These are phyloP conservation scores for Planococcus citri DNA, from an alignment of 1,140 invertebrate species.

Conservation along the genomic window DNA sequence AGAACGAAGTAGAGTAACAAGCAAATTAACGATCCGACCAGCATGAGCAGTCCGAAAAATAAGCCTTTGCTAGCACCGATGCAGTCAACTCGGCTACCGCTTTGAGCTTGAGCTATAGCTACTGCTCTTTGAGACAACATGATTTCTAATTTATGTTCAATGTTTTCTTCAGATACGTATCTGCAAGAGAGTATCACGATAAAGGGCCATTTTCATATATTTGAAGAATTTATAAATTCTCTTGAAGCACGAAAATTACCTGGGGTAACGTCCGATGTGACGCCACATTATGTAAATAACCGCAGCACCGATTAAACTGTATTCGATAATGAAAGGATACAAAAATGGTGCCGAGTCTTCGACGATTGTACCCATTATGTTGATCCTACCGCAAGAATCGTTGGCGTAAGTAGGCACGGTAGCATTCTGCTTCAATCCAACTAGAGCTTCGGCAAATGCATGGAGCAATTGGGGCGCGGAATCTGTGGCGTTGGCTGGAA, in stretches of 20 bases:
- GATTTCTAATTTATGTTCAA: conserved; percentile 69
- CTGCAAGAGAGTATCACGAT: too few species aligned
- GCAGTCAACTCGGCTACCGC: conserved; percentile 67
- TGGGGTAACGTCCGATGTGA: conserved; percentile 75
- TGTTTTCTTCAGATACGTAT: conserved; percentile 49
- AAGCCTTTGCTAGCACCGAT: conserved; percentile 83
- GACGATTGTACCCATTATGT: conserved; percentile 87
- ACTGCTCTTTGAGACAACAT: conserved; percentile 70
- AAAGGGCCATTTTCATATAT: too few species aligned
- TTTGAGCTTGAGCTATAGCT: conserved; percentile 63
- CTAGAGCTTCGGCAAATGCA: conserved; percentile 24
- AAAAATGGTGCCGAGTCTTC: conserved; percentile 82
- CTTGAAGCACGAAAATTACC: too few species aligned
- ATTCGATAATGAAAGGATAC: conserved; percentile 94
- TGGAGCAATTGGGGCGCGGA: not conserved
- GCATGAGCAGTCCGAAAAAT: conserved; percentile 80
- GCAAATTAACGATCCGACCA: conserved; percentile 84
- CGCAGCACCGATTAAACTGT: conserved; percentile 89
- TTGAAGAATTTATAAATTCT: too few species aligned
- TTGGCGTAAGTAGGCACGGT: not conserved
- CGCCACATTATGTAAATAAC: conserved; percentile 97
- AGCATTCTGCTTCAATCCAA: not conserved
- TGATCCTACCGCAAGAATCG: conserved; percentile 53
- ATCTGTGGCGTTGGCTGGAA: not conserved
- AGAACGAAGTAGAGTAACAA: conserved; percentile 88